Conservation (phyloP, 2,797 vertebrate genomes). For the Malurus splendens region DNA sequence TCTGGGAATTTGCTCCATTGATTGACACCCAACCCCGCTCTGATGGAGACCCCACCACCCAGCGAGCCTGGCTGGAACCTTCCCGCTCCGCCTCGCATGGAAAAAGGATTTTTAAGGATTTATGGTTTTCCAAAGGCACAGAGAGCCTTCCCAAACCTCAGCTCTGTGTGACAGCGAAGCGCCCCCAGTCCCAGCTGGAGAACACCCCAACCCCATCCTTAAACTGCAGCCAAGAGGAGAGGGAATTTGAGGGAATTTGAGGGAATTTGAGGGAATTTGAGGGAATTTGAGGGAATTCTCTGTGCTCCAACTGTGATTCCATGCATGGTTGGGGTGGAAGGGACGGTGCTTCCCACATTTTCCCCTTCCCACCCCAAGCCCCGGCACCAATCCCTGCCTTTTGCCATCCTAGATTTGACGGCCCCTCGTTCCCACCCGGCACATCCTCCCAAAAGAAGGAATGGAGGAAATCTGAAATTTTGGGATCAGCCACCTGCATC, state of each 20-base stretch:
- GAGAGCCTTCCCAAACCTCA: not conserved
- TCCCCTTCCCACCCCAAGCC: not conserved
- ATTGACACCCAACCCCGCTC: fast-evolving
- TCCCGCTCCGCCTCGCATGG: not conserved
- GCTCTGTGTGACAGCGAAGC: fast-evolving
- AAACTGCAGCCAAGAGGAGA: not conserved
- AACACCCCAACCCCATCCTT: not conserved
- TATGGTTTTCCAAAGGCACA: conserved; percentile 8
- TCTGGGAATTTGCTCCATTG: not conserved
- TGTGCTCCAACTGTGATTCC: not conserved
- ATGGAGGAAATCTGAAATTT: fast-evolving
- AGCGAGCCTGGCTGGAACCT: not conserved
- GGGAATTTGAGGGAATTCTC: not conserved
- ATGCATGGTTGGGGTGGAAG: fast-evolving
- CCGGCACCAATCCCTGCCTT: not conserved
- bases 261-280: not conserved
- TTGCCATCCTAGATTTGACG: not conserved
- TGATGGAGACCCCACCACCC: not conserved
- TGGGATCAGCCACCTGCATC: not conserved
- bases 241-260: not conserved
- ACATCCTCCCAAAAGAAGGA: not conserved
- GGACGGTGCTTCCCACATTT: fast-evolving
- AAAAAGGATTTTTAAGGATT: conserved; percentile 44
- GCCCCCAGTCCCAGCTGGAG: not conserved
- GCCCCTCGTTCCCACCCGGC: fast-evolving